Percentiles rank a stretch among this genome's conserved stretches.
Evolutionary conservation across 2,113 vertebrate genomes (phyloP).

Genomic region (Spea multiplicata): DNA sequence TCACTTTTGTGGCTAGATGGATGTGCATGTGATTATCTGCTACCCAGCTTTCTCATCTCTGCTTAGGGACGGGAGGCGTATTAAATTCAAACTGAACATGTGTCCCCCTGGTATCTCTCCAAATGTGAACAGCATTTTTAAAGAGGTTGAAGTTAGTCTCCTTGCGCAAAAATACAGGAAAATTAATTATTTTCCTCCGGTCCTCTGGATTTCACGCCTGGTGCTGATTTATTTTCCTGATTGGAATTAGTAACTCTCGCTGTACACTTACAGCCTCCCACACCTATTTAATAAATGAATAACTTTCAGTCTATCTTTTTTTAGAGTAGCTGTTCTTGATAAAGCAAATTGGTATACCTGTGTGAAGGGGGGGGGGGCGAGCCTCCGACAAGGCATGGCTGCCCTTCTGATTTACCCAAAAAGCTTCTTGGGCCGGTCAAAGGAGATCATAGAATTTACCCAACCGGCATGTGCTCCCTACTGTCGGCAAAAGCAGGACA

Average conservation of each 20-base stretch:
- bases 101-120: conserved; percentile 36
- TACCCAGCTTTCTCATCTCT: neutral
- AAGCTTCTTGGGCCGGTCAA: too few species aligned
- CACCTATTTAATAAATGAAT: too few species aligned
- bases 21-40: conserved; percentile 16
- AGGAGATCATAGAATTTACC: too few species aligned
- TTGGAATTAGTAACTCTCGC: conserved; percentile 36
- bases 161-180: conserved; percentile 39
- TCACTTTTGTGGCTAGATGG: conserved; percentile 6
- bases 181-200: conserved; percentile 44
- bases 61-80: conserved; percentile 22
- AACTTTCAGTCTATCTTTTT: too few species aligned
- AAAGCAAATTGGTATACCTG: too few species aligned
- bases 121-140: conserved; percentile 46
- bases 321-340: too few species aligned
- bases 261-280: conserved; percentile 4
- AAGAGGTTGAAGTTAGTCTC: conserved; percentile 26
- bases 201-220: conserved; percentile 18
- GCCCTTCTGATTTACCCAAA: too few species aligned
- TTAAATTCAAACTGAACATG: conserved; percentile 36
- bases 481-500: too few species aligned
- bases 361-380: too few species aligned
- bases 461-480: too few species aligned
- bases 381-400: too few species aligned
- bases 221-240: conserved; percentile 31